Conservation (phyloP, 2,888 invertebrate genomes). For the Protophormia terraenovae region DNA sequence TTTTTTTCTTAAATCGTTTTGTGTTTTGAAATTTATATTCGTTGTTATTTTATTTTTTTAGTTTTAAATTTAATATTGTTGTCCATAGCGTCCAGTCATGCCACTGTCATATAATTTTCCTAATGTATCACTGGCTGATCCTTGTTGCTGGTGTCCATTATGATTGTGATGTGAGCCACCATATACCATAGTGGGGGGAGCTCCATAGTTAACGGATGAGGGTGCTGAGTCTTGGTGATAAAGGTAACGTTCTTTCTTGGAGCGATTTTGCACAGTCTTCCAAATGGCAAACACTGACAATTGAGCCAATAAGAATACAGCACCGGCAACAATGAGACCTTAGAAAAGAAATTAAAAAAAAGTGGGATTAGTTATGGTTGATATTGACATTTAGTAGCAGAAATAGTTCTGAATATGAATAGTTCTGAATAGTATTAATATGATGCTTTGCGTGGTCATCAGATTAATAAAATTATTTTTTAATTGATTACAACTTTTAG, state of each 20-base stretch:
- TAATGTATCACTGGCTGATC: constrained; percentile 86
- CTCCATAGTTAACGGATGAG: constrained; percentile 75
- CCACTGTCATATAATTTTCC: constrained; percentile 94
- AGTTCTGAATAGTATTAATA: too few species aligned
- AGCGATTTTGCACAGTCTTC: constrained; percentile 83
- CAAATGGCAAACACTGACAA: constrained; percentile 93
- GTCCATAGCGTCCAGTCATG: constrained; percentile 85
- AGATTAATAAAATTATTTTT: too few species aligned
- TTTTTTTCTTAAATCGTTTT: constrained; percentile 23
- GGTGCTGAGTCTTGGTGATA: constrained; percentile 77
- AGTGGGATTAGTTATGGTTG: background rate
- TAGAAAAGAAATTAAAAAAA: background rate
- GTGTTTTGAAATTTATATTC: background rate
- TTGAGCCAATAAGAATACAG: constrained; percentile 93
- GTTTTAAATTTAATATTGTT: constrained; percentile 76
- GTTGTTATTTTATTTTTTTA: background rate
- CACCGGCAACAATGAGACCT: constrained; percentile 92
- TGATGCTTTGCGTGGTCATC: too few species aligned
- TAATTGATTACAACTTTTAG: too few species aligned
- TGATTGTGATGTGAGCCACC: constrained; percentile 74
- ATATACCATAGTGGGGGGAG: constrained; percentile 75
- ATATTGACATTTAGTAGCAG: too few species aligned
- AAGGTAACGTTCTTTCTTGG: constrained; percentile 78
- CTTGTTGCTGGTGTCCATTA: constrained; percentile 78
- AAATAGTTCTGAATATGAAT: too few species aligned